Evolutionary conservation across 2,888 invertebrate genomes (phyloP), one percentile per base, ranked within the genome.

Genomic region (Physocephala rufipes): DNA sequence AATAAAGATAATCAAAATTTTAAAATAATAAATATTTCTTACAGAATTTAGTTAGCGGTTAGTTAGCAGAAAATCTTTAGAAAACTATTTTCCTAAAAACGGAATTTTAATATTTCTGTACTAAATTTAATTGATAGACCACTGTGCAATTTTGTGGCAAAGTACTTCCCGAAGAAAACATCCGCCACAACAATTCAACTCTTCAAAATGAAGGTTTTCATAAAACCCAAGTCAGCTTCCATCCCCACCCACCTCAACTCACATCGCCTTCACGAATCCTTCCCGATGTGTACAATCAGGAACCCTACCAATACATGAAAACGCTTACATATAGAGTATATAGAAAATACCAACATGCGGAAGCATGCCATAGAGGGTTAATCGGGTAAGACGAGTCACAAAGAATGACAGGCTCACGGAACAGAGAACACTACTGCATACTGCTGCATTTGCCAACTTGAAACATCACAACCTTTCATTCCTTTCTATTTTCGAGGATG

Each of bases 171-270:
- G 21, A n/a, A 19, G 12, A 12, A 19, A n/a, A 2, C 21, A 53
- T 12, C 28, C 13, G 24, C 21, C 26, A 67, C 30, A 49, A 67
- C 67, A 67, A 47, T 67, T 67, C n/a, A 49, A 43, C 59, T 59
- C 59, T 67, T 67, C 66, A 58, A 58, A 58, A 45, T 47, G 67
- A 67, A 67, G 59, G 59, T 30, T 67, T 47, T 15, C 30, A 67
- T 45, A 36, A 36, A 9, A 7, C 36, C 36, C 36, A 36, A 9
- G 9, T 36, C 36, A 36, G 9, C 36, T 36, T 36, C 9, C 36
- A 67, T 24, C n/a, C 55, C 53, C 58, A 43, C 19, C 7, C 21
- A 24, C 12, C 36, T 36, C 36, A 36, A 66, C 36, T 36, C 55
- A 24, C 43, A 19, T 24, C 19, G 30, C n/a, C n/a, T n/a, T n/a